Base-by-base conservation (phyloP, 2,113 vertebrate genomes). In the Notarius quadriscutis region DNA sequence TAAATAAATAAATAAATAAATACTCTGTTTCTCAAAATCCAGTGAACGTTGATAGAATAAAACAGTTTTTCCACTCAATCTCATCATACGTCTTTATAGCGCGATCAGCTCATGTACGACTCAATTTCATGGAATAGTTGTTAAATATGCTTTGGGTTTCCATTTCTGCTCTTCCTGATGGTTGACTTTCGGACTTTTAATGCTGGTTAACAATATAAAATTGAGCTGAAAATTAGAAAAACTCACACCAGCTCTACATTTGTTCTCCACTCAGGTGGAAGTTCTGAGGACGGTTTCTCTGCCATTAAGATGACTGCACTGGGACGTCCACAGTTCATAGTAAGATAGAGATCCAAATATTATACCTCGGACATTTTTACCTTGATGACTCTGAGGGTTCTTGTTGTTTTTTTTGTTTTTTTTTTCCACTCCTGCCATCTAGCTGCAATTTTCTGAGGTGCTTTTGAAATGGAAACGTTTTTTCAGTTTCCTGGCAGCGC, bases 221-320 rank as follows among this genome's bases (percentile, higher is more conserved):
- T n/a, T 18, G 7, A 57, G 53, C 25, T 79, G 25, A 30, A 78
- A 53, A 55, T 27, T 3, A 5, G 22, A 10, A 25, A n/a, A 58
- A 18, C 53, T 15, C 51, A 58, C 65, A 58, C 15, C 65, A 18
- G 8, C 58, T 83, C 60, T 84, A 81, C 51, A 50, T 1, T 84
- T n/a, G 77, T 72, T 41, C 83, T 88, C 67, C 86, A 27, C 89
- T 4, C 88, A 99, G 98, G 96, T 88, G 93, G 94, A 62, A 96
- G 95, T 91, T 96, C 97, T 0, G 91, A 95, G 17, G 95, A 97
- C 0, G 95, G 97, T 27, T 99, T 99, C 91, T 94, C 95, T 0
- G 98, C 97, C 91, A 95, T 99, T 91, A 99, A 99, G 92, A 94
- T 98, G 92, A 98, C 97, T 0, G 97, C 97, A 0, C 86, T 99